These are phyloP conservation scores for Cryptophagus acutangulus DNA, from an alignment of 2,888 invertebrate species.

Conservation along the genomic window DNA sequence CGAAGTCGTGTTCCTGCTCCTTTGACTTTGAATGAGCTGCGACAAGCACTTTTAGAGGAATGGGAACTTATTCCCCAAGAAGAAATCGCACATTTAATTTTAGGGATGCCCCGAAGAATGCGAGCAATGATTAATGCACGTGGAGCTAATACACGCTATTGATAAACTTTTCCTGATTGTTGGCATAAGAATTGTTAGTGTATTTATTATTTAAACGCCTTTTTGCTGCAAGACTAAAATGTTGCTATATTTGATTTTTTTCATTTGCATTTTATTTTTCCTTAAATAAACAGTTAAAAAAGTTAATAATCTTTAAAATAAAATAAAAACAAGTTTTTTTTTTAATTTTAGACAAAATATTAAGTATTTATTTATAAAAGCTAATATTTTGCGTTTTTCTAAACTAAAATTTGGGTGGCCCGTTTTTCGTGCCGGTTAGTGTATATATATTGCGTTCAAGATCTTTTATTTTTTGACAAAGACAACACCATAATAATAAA, in stretches of 20 bases:
- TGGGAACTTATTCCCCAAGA: too few relatives aligned
- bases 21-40: too few relatives aligned
- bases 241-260: neutral
- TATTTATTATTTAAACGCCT: slow-evolving; percentile 1
- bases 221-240: slow-evolving; percentile 1
- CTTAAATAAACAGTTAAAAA: slow-evolving; percentile 1
- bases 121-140: slow-evolving; percentile 5
- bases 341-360: neutral
- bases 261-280: neutral
- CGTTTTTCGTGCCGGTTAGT: slow-evolving; percentile 1
- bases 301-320: slow-evolving; percentile 1
- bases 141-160: slow-evolving; percentile 7
- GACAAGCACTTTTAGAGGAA: slow-evolving; percentile 18
- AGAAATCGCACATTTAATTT: slow-evolving; percentile 20
- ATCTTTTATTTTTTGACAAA: too few relatives aligned
- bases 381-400: neutral
- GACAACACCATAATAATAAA: too few relatives aligned
- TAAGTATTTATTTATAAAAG: slow-evolving; percentile 1
- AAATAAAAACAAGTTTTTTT: neutral
- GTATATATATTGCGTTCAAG: too few relatives aligned
- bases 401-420: neutral
- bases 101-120: slow-evolving; percentile 4
- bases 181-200: slow-evolving; percentile 1
- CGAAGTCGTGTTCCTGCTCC: slow-evolving; percentile 2
- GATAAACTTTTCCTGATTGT: slow-evolving; percentile 2